phyloP scores from a whole-genome alignment of 1,140 invertebrate genomes.

The Trichoplusia ni region DNA sequence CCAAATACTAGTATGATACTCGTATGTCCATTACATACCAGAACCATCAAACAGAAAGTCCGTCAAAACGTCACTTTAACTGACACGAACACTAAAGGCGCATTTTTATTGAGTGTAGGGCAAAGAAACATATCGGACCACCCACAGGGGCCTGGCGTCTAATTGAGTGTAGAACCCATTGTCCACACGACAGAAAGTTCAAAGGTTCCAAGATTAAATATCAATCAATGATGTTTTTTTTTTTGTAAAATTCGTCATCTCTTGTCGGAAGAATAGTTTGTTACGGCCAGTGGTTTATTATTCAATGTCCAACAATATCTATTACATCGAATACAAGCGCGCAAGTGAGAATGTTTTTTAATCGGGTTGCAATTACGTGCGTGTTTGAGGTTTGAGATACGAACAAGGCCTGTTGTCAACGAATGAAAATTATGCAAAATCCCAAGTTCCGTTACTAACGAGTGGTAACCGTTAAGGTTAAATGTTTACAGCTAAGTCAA shows the following conservation, averaged over 20 bases:
- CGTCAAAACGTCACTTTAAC: slow-evolving; percentile 41
- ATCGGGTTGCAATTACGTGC: too few species aligned
- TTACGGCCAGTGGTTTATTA: background rate
- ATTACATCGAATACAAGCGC: slow-evolving; percentile 10
- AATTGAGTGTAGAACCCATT: slow-evolving; percentile 60
- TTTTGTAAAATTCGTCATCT: slow-evolving; percentile 49
- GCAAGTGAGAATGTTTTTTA: too few species aligned
- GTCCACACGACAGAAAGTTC: slow-evolving; percentile 58
- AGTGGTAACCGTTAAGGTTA: background rate
- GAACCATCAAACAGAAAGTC: background rate
- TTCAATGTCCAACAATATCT: background rate
- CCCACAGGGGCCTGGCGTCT: slow-evolving; percentile 47
- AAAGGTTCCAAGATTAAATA: slow-evolving; percentile 57
- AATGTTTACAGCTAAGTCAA: background rate
- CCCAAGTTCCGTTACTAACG: background rate
- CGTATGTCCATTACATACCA: slow-evolving; percentile 29
- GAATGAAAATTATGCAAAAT: background rate
- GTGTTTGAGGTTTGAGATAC: too few species aligned
- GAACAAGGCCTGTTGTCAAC: too few species aligned
- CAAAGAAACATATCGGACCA: slow-evolving; percentile 53
- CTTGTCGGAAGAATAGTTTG: slow-evolving; percentile 20
- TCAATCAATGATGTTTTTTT: slow-evolving; percentile 50
- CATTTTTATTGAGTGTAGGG: slow-evolving; percentile 46
- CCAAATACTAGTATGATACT: background rate
- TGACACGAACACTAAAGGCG: slow-evolving; percentile 39